Evolutionary conservation across 2,888 invertebrate species (phyloP).

Genomic region (Petrophora chlorosata): DNA sequence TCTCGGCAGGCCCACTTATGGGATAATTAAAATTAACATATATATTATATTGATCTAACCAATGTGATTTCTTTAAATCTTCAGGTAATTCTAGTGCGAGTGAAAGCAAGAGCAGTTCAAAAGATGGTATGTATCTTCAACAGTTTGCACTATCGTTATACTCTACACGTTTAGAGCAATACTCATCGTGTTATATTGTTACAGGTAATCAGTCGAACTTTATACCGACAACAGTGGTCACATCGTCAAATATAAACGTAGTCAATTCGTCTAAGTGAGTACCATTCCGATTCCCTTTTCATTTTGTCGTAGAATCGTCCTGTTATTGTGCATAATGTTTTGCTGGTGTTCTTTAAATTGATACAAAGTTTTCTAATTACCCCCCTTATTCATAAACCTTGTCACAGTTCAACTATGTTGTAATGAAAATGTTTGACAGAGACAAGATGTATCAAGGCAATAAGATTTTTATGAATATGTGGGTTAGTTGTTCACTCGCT

Average conservation of each 20-base stretch:
- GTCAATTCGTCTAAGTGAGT: slow-evolving; percentile 82
- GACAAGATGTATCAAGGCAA: too few species aligned
- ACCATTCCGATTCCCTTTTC: slow-evolving; percentile 25
- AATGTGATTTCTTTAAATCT: slow-evolving; percentile 25
- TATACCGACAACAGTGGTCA: slow-evolving; percentile 81
- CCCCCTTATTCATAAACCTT: too few species aligned
- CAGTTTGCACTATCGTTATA: neutral
- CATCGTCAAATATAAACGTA: slow-evolving; percentile 81
- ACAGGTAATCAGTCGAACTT: slow-evolving; percentile 79
- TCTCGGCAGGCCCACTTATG: too few species aligned
- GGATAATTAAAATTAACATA: too few species aligned
- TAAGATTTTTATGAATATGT: too few species aligned
- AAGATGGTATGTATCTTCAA: slow-evolving; percentile 66
- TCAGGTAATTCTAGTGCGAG: slow-evolving; percentile 79
- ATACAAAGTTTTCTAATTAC: too few species aligned
- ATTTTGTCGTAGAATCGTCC: neutral
- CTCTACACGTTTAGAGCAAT: neutral
- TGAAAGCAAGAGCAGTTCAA: slow-evolving; percentile 78
- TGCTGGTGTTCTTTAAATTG: too few species aligned
- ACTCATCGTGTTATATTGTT: slow-evolving; percentile 17
- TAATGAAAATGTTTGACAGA: too few species aligned
- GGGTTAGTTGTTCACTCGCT: too few species aligned
- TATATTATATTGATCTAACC: too few species aligned
- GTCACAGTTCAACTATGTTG: too few species aligned
- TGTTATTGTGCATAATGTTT: neutral